These are phyloP conservation scores for Arion vulgaris DNA, from an alignment of 1,140 invertebrate species.

Conservation along the genomic window DNA sequence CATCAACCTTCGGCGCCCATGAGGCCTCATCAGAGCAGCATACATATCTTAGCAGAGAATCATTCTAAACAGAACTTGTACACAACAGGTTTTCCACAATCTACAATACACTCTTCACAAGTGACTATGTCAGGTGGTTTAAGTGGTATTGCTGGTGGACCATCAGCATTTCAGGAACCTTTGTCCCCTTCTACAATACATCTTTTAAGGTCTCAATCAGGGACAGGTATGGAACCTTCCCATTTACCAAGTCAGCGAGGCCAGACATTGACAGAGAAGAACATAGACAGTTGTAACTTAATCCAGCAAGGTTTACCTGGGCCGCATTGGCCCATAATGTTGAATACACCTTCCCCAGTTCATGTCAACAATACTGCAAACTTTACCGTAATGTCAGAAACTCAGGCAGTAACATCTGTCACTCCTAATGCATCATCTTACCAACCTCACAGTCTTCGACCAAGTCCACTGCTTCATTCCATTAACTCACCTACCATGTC, in stretches of 20 bases:
- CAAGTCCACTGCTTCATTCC: not conserved
- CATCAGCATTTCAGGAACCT: not conserved
- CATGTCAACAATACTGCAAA: not conserved
- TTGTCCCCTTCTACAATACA: not conserved
- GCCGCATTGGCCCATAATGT: not conserved
- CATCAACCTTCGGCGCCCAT: constrained; percentile 4
- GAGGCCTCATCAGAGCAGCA: not conserved
- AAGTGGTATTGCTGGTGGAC: not conserved
- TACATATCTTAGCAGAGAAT: not conserved
- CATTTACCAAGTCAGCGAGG: not conserved
- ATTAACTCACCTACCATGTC: not conserved
- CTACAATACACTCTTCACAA: not conserved
- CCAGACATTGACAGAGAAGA: not conserved
- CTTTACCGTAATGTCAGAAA: not conserved
- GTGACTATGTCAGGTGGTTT: not conserved
- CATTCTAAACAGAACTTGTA: constrained; percentile 5
- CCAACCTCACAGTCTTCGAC: constrained; percentile 7
- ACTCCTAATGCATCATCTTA: not conserved
- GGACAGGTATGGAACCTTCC: not conserved
- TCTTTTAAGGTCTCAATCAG: not conserved
- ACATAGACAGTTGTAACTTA: not conserved
- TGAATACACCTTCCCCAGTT: constrained; percentile 24
- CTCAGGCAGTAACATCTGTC: constrained; percentile 8
- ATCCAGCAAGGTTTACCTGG: not conserved
- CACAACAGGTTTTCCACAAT: not conserved